Percentiles rank a stretch among this genome's conserved stretches.
These are phyloP conservation scores for Calephelis virginiensis DNA, from an alignment of 1,140 invertebrate species.

Conservation along the genomic window DNA sequence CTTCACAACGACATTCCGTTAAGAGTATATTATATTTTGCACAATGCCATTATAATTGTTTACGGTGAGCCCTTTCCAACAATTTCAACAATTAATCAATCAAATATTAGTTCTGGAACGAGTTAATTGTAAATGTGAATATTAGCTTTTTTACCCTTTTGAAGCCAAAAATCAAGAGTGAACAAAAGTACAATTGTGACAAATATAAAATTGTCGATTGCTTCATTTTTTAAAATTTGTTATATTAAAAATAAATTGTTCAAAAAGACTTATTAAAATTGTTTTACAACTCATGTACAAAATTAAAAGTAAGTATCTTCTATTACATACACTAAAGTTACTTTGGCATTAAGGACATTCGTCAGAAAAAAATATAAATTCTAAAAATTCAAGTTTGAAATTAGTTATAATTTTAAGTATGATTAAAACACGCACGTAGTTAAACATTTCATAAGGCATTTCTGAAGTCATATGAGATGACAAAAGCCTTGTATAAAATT, in stretches of 20 bases:
- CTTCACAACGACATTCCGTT: constrained; percentile 36
- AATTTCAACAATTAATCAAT: constrained; percentile 57
- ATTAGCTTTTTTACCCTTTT: constrained; percentile 45
- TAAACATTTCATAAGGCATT: too few species aligned
- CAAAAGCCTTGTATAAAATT: too few species aligned
- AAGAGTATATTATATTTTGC: constrained; percentile 46
- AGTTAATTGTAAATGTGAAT: constrained; percentile 35
- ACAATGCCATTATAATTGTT: constrained; percentile 62
- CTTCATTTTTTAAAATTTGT: too few species aligned
- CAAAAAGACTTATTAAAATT: too few species aligned
- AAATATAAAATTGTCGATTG: background rate
- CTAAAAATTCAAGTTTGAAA: background rate
- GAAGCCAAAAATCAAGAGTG: constrained; percentile 48
- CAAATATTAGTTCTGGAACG: constrained; percentile 62
- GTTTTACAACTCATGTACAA: too few species aligned
- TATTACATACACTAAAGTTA: too few species aligned
- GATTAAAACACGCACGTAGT: too few species aligned
- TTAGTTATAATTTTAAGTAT: background rate
- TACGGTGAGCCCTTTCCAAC: constrained; percentile 43
- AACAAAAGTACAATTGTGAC: constrained; percentile 7
- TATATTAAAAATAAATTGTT: too few species aligned
- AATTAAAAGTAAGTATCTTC: too few species aligned
- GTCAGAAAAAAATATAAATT: too few species aligned
- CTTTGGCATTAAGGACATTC: too few species aligned
- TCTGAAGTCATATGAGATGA: too few species aligned